phyloP scores from a whole-genome alignment of 2,888 invertebrate species.

The Toxonevra muliebris region DNA sequence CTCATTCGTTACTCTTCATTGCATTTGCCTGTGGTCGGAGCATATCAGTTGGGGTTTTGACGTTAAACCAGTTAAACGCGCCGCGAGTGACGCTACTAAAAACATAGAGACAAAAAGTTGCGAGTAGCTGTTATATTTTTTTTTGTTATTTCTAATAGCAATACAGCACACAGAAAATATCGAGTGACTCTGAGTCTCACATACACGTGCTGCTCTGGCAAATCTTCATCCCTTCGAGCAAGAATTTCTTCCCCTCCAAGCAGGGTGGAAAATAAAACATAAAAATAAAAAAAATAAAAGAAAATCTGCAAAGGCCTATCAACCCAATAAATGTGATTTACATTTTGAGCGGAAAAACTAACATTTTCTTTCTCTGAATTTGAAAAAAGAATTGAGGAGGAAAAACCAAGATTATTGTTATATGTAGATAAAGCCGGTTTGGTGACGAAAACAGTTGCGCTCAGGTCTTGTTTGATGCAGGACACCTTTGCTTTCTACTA shows the following conservation, averaged over 20 bases:
- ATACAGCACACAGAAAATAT: conserved; percentile 17
- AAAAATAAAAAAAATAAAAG: too few species aligned
- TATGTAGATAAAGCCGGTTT: conserved; percentile 42
- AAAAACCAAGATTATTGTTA: conserved; percentile 1
- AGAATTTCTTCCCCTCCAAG: too few species aligned
- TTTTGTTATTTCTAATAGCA: conserved; percentile 22
- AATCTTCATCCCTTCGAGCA: too few species aligned
- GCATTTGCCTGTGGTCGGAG: conserved; percentile 24
- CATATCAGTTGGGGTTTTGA: conserved; percentile 47
- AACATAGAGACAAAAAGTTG: neutral
- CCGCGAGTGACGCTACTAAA: conserved; percentile 35
- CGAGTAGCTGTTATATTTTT: neutral
- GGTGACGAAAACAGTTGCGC: conserved; percentile 30
- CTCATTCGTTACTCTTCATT: conserved; percentile 38
- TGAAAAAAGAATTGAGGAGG: neutral
- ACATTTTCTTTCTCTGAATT: too few species aligned
- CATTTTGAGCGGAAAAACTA: too few species aligned
- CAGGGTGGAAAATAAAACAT: too few species aligned
- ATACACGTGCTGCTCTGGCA: neutral
- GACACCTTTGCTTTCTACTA: neutral
- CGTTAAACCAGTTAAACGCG: conserved; percentile 57
- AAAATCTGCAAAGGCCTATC: too few species aligned
- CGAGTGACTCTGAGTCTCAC: neutral
- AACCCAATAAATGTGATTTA: too few species aligned
- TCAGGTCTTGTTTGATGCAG: conserved; percentile 12